A percentile compares a stretch with the other conserved stretches of the same genome.
phyloP scores from a whole-genome alignment of 1,140 invertebrate genomes.

The Drosophila hydei region DNA sequence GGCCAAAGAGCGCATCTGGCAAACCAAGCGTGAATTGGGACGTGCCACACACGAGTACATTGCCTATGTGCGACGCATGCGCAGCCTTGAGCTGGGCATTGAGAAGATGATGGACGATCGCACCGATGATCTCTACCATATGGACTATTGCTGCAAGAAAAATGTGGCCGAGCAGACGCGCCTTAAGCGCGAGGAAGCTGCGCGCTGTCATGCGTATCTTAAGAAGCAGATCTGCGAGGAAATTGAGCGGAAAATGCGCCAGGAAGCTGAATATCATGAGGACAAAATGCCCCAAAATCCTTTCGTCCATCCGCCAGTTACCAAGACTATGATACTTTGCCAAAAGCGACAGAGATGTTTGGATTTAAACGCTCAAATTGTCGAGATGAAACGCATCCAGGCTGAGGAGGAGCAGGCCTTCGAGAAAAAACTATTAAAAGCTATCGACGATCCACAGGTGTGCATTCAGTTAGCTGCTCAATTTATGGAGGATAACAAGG shows the following conservation, averaged over 20 bases:
- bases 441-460: slow-evolving; percentile 57
- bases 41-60: slow-evolving; percentile 71
- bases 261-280: slow-evolving; percentile 58
- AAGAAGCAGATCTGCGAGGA: slow-evolving; percentile 70
- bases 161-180: slow-evolving; percentile 50
- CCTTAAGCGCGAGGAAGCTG: slow-evolving; percentile 50
- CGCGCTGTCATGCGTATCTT: slow-evolving; percentile 53
- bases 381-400: slow-evolving; percentile 67
- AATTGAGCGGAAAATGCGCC: slow-evolving; percentile 55
- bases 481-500: slow-evolving; percentile 44
- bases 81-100: slow-evolving; percentile 61
- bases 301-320: slow-evolving; percentile 64
- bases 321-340: slow-evolving; percentile 45
- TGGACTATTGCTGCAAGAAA: slow-evolving; percentile 71
- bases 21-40: slow-evolving; percentile 47
- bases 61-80: slow-evolving; percentile 62
- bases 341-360: slow-evolving; percentile 38
- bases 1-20: slow-evolving; percentile 30
- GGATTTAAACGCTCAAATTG: slow-evolving; percentile 66
- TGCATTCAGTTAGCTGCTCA: slow-evolving; percentile 60
- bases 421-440: slow-evolving; percentile 51
- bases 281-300: slow-evolving; percentile 73
- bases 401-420: slow-evolving; percentile 57
- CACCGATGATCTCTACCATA: slow-evolving; percentile 63
- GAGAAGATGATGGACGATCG: slow-evolving; percentile 68